phyloP scores from a whole-genome alignment of 2,797 vertebrate species.

The Neopelma chrysocephalum region DNA sequence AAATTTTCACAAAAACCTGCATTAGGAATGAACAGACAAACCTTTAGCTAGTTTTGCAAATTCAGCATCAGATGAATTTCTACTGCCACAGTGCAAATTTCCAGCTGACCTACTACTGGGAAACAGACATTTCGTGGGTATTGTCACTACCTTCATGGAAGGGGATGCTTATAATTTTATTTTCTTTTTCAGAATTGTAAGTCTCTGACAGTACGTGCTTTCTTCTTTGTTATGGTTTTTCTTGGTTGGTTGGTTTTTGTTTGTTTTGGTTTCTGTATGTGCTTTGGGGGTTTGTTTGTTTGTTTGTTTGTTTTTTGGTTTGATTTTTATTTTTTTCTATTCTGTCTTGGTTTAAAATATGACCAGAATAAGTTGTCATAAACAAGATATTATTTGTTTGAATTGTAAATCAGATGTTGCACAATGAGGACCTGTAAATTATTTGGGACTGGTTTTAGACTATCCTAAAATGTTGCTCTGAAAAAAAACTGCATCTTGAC shows the following conservation, averaged over 20 bases:
- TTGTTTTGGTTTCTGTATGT: neutral
- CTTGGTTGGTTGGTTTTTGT: neutral
- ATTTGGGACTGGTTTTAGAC: neutral
- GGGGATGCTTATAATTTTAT: neutral
- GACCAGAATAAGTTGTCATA: neutral
- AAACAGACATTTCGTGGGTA: neutral
- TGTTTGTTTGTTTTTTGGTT: neutral
- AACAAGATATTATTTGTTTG: neutral
- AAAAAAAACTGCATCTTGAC: neutral
- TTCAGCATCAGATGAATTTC: neutral
- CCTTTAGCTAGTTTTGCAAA: conserved; percentile 34
- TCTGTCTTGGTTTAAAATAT: neutral
- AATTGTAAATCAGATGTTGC: neutral
- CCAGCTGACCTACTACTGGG: neutral
- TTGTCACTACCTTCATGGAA: neutral
- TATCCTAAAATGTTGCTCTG: neutral
- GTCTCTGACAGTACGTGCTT: neutral
- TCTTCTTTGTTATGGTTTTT: neutral
- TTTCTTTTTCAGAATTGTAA: neutral
- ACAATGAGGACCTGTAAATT: neutral
- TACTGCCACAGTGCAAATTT: neutral
- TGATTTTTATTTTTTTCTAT: neutral
- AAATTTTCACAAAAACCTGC: neutral
- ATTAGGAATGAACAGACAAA: conserved; percentile 16
- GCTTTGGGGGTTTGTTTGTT: too few species aligned